Base-by-base conservation (phyloP, 2,888 invertebrate genomes). In the Drosophila nr. perissopoda region DNA sequence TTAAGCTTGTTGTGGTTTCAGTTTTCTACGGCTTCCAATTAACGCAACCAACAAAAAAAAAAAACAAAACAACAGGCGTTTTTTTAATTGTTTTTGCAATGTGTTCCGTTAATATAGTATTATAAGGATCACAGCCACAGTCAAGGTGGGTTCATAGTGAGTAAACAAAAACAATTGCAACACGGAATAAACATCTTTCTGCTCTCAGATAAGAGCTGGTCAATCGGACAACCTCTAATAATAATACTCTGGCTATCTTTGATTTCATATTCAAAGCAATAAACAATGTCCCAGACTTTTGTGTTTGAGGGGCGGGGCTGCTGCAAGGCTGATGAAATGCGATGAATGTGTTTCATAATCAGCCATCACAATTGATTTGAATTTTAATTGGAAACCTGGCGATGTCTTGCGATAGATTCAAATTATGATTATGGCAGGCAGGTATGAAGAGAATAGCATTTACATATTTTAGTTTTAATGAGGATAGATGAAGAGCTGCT, bases 21-120 rank as follows among this genome's bases (percentile, higher is more conserved):
- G 62, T 73, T 79, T 76, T 70, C 73, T 79, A 79, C 58, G 78
- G 78, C 73, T 79, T 79, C 78, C 52, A 64, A 69, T 64, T 69
- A 73, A 66, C 80, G 52, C 66, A 61, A 68, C 53, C 33, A 62
- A 59, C 29, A 18, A 11, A 56, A 29, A 49, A 49, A 18, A 11
- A 18, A 40, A 21, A 57, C 36, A 42, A 53, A 64, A 71, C 25
- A 69, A 53, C 53, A 53, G 31, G 31, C 61, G 45, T 59, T 52
- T 53, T 25, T 57, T 33, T n/a, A 21, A 25, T 65, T 66, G 36
- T 49, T 69, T 56, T 64, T 27, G 36, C 48, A 40, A 27, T 75
- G 57, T 36, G 57, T 49, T 64, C 34, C 38, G 34, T 70, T 52
- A 45, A 38, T 16, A 45, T 45, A 45, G 16, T 45, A 16, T 36